Conservation (phyloP, 2,888 invertebrate genomes). For the Tetrapedia diversipes region DNA sequence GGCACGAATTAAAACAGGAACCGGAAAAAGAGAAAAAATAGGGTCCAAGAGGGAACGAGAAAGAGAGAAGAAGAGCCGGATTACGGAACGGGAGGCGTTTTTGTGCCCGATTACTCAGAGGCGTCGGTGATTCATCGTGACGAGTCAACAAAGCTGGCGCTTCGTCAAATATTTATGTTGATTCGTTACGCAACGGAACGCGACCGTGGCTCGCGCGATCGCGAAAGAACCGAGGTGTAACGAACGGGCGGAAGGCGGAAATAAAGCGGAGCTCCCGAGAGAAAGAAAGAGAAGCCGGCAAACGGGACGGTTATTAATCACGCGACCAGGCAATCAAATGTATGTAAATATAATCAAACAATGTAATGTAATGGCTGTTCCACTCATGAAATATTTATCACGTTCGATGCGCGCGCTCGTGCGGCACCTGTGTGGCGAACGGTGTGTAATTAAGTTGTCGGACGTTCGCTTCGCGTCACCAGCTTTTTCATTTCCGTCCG, state of each 20-base stretch:
- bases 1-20: background rate
- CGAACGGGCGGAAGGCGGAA: background rate
- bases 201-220: conserved; percentile 3
- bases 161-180: conserved; percentile 55
- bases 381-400: conserved; percentile 50
- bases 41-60: background rate
- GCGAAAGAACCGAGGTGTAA: background rate
- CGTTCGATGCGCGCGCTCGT: conserved; percentile 14
- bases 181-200: conserved; percentile 24
- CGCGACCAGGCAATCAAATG: conserved; percentile 19
- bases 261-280: background rate
- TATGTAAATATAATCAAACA: conserved; percentile 42
- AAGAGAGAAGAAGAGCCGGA: background rate
- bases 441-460: conserved; percentile 51
- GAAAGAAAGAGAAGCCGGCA: background rate
- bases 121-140: conserved; percentile 30
- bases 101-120: conserved; percentile 3
- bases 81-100: background rate
- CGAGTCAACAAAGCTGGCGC: conserved; percentile 21
- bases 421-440: conserved; percentile 37
- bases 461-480: conserved; percentile 12
- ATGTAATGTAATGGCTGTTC: conserved; percentile 36
- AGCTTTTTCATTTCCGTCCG: conserved; percentile 35
- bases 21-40: too few species aligned
- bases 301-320: conserved; percentile 37